phyloP scores from a whole-genome alignment of 2,888 invertebrate species.

The Oxytorus armatus region DNA sequence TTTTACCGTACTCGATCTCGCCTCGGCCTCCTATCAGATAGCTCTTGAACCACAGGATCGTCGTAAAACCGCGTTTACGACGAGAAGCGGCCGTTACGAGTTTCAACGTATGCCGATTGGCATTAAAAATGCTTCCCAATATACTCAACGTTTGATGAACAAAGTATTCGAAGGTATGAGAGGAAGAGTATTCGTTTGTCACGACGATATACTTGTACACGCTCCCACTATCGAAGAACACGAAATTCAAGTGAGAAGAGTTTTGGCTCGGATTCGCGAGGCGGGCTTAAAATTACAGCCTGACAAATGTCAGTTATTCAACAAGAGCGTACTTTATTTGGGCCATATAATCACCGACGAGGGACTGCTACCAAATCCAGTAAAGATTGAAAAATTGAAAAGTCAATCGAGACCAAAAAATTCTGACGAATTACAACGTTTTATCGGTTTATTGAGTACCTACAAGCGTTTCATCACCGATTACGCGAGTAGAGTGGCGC shows the following conservation, averaged over 20 bases:
- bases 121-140: constrained; percentile 46
- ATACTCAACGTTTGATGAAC: constrained; percentile 51
- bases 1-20: constrained; percentile 60
- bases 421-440: neutral
- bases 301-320: constrained; percentile 52
- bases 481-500: constrained; percentile 20
- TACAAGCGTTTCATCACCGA: constrained; percentile 47
- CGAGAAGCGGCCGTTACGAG: constrained; percentile 54
- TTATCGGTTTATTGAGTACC: constrained; percentile 27
- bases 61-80: constrained; percentile 52
- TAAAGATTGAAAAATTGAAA: constrained; percentile 28
- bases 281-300: constrained; percentile 43
- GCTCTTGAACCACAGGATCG: constrained; percentile 28
- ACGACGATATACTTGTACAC: constrained; percentile 59
- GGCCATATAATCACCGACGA: constrained; percentile 38
- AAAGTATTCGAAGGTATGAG: constrained; percentile 37
- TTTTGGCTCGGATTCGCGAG: constrained; percentile 30
- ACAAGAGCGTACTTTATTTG: constrained; percentile 27
- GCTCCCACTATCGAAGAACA: constrained; percentile 45
- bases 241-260: constrained; percentile 35
- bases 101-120: constrained; percentile 45
- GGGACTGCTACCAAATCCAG: constrained; percentile 47
- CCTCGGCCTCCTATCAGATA: constrained; percentile 57
- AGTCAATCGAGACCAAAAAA: constrained; percentile 6
- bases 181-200: constrained; percentile 20